Evolutionary conservation across 2,888 invertebrate genomes (phyloP).

Genomic region (Noctua janthina): DNA sequence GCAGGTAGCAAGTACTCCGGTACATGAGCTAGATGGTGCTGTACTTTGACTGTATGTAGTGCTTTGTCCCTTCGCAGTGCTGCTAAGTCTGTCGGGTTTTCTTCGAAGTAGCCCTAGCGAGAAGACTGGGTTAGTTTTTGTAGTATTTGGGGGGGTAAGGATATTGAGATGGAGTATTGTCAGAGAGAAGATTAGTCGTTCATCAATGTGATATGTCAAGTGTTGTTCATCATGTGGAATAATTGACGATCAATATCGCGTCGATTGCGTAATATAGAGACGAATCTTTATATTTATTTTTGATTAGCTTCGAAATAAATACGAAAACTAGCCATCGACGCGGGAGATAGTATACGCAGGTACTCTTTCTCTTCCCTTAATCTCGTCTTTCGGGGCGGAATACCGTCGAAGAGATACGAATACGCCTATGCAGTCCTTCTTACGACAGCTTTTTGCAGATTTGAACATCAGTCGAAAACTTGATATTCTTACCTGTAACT

Average conservation of each 20-base stretch:
- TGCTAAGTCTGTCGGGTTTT: conserved; percentile 96
- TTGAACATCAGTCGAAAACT: neutral
- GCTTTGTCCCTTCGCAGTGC: conserved; percentile 96
- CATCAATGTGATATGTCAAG: conserved; percentile 83
- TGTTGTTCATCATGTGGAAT: conserved; percentile 76
- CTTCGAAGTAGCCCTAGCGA: conserved; percentile 95
- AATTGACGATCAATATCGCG: neutral
- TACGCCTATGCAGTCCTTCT: neutral
- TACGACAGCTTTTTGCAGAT: neutral
- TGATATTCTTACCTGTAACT: conserved; percentile 92
- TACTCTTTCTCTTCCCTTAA: neutral
- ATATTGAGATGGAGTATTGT: conserved; percentile 46
- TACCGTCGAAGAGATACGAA: neutral
- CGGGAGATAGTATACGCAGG: neutral
- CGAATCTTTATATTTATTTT: too few relatives aligned
- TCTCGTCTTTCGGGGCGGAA: neutral
- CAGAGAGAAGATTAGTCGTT: conserved; percentile 90
- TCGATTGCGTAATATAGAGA: neutral
- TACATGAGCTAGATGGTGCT: conserved; percentile 96
- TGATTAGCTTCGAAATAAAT: too few relatives aligned
- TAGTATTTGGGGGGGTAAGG: neutral
- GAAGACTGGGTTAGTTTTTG: conserved; percentile 2
- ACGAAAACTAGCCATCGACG: neutral
- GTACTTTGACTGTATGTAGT: conserved; percentile 95
- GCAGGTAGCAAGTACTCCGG: conserved; percentile 97